phyloP scores from a whole-genome alignment of 1,140 invertebrate species.

The Scaptodrosophila lebanonensis region DNA sequence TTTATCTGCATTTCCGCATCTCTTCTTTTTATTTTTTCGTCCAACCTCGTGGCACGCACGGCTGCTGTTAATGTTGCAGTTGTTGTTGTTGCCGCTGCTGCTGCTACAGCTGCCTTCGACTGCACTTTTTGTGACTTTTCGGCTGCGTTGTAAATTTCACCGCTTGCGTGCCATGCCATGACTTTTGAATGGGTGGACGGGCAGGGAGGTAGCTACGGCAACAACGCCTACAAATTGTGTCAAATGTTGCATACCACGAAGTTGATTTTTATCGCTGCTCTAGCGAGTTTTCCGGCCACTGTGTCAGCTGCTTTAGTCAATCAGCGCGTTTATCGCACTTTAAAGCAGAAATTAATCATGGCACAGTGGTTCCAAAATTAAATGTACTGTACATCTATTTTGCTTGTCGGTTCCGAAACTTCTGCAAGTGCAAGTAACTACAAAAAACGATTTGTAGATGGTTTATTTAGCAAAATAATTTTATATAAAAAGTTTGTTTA shows the following conservation, averaged over 20 bases:
- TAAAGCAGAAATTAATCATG: conserved; percentile 29
- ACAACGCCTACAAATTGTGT: conserved; percentile 56
- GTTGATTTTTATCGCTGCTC: conserved; percentile 1
- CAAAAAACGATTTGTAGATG: too few species aligned
- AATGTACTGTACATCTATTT: too few species aligned
- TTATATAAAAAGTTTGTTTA: too few species aligned
- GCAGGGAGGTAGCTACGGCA: neutral
- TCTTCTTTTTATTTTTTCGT: conserved; percentile 27
- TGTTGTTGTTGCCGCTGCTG: conserved; percentile 5
- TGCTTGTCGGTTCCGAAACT: too few species aligned
- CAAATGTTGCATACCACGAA: conserved; percentile 20
- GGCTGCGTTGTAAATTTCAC: conserved; percentile 18
- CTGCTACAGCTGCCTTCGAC: neutral
- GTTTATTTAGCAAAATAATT: too few species aligned
- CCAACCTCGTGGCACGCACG: conserved; percentile 37
- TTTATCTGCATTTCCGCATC: conserved; percentile 66
- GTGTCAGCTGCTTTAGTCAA: conserved; percentile 29
- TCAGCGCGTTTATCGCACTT: too few species aligned
- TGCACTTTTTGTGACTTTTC: conserved; percentile 25
- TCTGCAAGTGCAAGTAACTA: too few species aligned
- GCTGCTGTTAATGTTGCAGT: conserved; percentile 25
- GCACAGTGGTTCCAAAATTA: too few species aligned
- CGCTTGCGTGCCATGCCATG: conserved; percentile 34
- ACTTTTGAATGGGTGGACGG: neutral
- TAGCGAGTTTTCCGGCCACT: too few species aligned